Evolutionary conservation across 2,888 invertebrate species (phyloP).

Genomic region (Chelonus formosanus): DNA sequence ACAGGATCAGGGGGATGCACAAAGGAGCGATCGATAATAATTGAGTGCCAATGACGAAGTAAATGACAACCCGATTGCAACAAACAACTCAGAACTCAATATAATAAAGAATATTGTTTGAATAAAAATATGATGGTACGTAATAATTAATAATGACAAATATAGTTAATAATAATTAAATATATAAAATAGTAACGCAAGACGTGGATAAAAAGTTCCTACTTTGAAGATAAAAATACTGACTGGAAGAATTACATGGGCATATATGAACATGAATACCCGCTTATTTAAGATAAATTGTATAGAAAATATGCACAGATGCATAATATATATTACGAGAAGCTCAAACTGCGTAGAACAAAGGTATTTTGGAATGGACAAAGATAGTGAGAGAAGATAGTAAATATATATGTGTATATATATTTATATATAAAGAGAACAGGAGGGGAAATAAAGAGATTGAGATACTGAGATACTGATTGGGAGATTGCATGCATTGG

Average conservation of each 20-base stretch:
- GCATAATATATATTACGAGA: conserved; percentile 47
- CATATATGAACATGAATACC: conserved; percentile 26
- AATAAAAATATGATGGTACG: not conserved
- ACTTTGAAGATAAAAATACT: not conserved
- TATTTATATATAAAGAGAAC: conserved; percentile 19
- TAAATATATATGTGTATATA: conserved; percentile 1
- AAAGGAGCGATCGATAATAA: conserved; percentile 42
- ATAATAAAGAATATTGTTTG: not conserved
- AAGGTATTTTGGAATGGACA: conserved; percentile 36
- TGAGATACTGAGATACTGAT: conserved; percentile 28
- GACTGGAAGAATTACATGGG: conserved; percentile 42
- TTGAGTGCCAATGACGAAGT: conserved; percentile 42
- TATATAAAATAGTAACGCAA: conserved; percentile 17
- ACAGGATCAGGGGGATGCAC: conserved; percentile 55
- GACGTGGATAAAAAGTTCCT: conserved; percentile 35
- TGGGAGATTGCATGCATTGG: conserved; percentile 34
- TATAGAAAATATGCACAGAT: conserved; percentile 31
- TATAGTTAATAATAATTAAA: too few relatives aligned
- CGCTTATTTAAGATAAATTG: conserved; percentile 15
- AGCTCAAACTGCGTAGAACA: conserved; percentile 54
- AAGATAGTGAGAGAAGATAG: conserved; percentile 28
- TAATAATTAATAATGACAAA: too few relatives aligned
- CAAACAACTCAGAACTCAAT: conserved; percentile 8
- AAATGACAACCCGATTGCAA: conserved; percentile 36
- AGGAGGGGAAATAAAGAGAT: conserved; percentile 24